Conservation (phyloP, 2,888 invertebrate species). For the Capitulum mitella region DNA sequence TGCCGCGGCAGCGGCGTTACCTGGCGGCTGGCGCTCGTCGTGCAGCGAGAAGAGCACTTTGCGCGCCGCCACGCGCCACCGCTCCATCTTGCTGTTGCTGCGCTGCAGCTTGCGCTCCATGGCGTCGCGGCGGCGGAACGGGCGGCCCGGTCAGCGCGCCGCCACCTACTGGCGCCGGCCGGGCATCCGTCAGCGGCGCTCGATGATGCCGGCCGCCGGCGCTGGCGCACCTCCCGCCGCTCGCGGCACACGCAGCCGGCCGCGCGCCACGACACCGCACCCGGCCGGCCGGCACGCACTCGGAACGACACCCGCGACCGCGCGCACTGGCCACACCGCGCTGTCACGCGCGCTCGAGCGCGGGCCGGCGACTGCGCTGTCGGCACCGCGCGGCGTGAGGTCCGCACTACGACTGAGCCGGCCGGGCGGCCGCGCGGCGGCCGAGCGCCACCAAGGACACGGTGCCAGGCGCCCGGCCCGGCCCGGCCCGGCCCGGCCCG, state of each 20-base stretch:
- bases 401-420: background rate
- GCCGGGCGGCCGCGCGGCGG: no score
- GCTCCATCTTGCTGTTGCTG: slow-evolving; percentile 25
- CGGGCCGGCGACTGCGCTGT: background rate
- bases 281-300: background rate
- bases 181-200: background rate
- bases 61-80: slow-evolving; percentile 28
- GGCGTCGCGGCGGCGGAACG: background rate
- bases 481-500: no score
- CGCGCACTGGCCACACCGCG: no score
- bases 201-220: background rate
- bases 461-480: no score
- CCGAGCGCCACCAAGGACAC: background rate
- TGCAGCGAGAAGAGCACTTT: slow-evolving; percentile 28
- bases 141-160: background rate
- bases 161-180: background rate
- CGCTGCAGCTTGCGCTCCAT: slow-evolving; percentile 22
- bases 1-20: background rate
- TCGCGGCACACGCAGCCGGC: background rate
- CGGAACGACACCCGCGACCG: background rate
- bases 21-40: slow-evolving; percentile 15
- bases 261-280: background rate
- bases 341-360: no score
- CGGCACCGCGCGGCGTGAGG: background rate
- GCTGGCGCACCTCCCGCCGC: background rate